Evolutionary conservation across 2,888 invertebrate genomes (phyloP).

Genomic region (Apantesis nais): DNA sequence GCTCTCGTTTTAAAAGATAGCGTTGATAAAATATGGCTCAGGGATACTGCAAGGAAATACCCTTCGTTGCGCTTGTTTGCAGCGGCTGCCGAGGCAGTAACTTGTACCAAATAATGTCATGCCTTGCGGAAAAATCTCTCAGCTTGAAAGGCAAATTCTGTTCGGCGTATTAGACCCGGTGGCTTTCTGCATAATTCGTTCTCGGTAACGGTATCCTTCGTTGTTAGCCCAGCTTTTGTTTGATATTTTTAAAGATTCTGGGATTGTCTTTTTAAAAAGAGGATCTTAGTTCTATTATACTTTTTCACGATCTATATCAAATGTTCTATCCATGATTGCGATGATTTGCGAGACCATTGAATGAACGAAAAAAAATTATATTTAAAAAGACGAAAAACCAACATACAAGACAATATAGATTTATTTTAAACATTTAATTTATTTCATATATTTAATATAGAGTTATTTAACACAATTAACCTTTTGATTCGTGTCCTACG

Average conservation of each 20-base stretch:
- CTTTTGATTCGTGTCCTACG: background rate
- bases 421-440: too few species aligned
- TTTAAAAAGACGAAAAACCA: too few species aligned
- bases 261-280: background rate
- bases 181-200: conserved; percentile 56
- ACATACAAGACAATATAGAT: background rate
- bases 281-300: background rate
- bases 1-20: conserved; percentile 52
- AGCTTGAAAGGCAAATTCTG: conserved; percentile 69
- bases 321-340: background rate
- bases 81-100: conserved; percentile 48
- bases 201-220: conserved; percentile 33
- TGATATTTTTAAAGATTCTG: conserved; percentile 8
- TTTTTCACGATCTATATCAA: background rate
- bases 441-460: too few species aligned
- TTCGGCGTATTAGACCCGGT: conserved; percentile 51
- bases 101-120: conserved; percentile 63
- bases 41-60: conserved; percentile 51
- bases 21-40: conserved; percentile 57
- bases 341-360: background rate
- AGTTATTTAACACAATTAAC: background rate
- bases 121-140: conserved; percentile 61
- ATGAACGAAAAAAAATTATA: background rate
- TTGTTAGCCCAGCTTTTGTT: conserved; percentile 16
- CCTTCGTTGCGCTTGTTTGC: conserved; percentile 43